Base-by-base conservation (phyloP, 64 coral and sea anemone genomes). In the Stylophora pistillata region DNA sequence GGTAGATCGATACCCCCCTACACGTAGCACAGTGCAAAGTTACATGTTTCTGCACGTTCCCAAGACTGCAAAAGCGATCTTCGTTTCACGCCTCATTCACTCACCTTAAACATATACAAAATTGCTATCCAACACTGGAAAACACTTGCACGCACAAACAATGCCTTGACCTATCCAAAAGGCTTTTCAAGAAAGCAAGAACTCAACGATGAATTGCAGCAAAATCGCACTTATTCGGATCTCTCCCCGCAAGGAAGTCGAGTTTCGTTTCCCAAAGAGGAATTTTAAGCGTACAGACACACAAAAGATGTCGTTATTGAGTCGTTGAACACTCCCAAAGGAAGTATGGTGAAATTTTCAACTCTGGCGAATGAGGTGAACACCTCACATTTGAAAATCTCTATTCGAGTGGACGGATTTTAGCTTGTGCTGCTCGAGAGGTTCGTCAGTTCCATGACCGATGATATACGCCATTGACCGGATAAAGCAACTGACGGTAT, bases 291-390 rank as follows among this genome's bases (percentile, higher is more conserved):
- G 68, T 86, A 68, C 90, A 57, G 95, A 93, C 95, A 97, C 91
- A 89, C 91, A 97, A 97, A 97, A 97, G 70, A 93, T 93, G 90
- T 93, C 95, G 74, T 79, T 97, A 79, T 71, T 74, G 73, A 78
- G 25, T 73, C 78, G 66, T 93, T 76, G 79, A 72, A 90, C 91
- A 97, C 95, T 97, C 95, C 95, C 95, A 90, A 81, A 87, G 95
- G 95, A 97, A 97, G 95, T 97, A 93, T 70, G 90, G 87, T 90
- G 85, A 93, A 96, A 93, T 77, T 81, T 86, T 93, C 64, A 92
- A 93, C 78, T 87, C 91, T 75, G 63, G 78, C 70, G 73, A 83
- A 92, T 86, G 74, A 74, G 82, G 58, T 92, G 32, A 77, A 85
- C 80, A 71, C 64, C 72, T 86, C 71, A 34, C 73, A 84, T 84